Conservation (phyloP, 1,140 invertebrate genomes). For the Samia ricini region DNA sequence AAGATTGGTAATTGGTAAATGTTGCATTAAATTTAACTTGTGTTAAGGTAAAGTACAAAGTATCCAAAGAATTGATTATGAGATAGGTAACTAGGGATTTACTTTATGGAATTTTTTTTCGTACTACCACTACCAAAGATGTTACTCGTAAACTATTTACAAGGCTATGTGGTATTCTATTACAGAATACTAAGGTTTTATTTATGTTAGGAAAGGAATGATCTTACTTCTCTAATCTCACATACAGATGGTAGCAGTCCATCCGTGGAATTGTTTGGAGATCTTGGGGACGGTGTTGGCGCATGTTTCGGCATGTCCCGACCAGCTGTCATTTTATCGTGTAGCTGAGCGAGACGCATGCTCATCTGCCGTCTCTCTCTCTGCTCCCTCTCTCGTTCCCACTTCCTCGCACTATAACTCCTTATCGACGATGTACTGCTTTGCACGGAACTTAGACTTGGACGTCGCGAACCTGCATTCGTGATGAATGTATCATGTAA, state of each 20-base stretch:
- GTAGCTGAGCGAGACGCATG: conserved; percentile 82
- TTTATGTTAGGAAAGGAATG: conserved; percentile 21
- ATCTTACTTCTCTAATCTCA: conserved; percentile 83
- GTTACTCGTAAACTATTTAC: too few species aligned
- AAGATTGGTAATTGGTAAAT: too few species aligned
- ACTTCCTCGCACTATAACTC: conserved; percentile 86
- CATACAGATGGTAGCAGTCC: conserved; percentile 85
- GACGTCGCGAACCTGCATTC: conserved; percentile 86
- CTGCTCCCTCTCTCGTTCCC: conserved; percentile 87
- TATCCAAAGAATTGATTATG: too few species aligned
- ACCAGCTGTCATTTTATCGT: conserved; percentile 74
- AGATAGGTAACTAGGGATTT: too few species aligned
- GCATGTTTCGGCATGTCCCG: conserved; percentile 69
- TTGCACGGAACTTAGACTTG: conserved; percentile 88
- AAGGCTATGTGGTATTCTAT: too few species aligned
- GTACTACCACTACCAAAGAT: too few species aligned
- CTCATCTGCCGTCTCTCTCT: conserved; percentile 87
- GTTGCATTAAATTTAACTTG: too few species aligned
- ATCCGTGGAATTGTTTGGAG: conserved; percentile 85
- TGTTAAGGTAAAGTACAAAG: too few species aligned
- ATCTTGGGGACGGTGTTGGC: conserved; percentile 85
- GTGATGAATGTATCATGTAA: conserved; percentile 5
- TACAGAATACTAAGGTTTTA: not conserved
- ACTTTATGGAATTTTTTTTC: too few species aligned
- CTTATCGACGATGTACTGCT: conserved; percentile 87